Evolutionary conservation across 1,140 invertebrate species (phyloP), one percentile per base, ranked within the genome.

Genomic region (Drosophila hydei): DNA sequence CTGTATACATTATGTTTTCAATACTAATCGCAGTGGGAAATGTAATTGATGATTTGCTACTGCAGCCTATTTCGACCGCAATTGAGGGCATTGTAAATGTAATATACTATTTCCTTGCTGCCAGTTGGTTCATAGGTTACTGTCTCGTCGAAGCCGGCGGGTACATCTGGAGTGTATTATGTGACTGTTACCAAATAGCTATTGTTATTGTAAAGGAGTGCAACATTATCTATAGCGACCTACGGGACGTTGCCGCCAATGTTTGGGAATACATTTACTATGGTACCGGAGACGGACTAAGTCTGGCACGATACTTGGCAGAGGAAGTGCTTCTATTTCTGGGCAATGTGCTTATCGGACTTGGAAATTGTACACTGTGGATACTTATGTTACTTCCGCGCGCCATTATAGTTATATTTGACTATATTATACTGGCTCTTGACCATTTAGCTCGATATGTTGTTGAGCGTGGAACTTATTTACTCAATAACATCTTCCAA

Each of bases 41-140:
- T 11, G 21, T 56, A 7, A 50, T 84, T n/a, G 77, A 72, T 52
- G 18, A 7, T 1, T 8, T 48, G 7, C 63, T 83, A 14, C 48
- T 83, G 12, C 59, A 38, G 7, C 79, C 79, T 6, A 25, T 85
- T 21, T 25, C 55, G 5, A 6, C 9, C 9, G 33, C 30, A 4
- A 72, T 72, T 14, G 47, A 87, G 6, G 33, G 65, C 0, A 33
- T 85, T 6, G 9, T 61, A 8, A 21, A 62, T 4, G 48, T 16
- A 2, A 33, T 77, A 16, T 75, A 70, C 19, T 87, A 85, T 43
- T 85, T 85, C 27, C 18, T 85, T 6, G 80, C 54, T 38, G 30
- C 1, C 2, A 87, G 81, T 48, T 81, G 62, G 19, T 65, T 75
- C 0, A 38, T 87, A 7, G 81, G 81, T 0, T 87, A 68, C 27